phyloP scores from a whole-genome alignment of 2,888 invertebrate genomes.

The Mythimna impura region DNA sequence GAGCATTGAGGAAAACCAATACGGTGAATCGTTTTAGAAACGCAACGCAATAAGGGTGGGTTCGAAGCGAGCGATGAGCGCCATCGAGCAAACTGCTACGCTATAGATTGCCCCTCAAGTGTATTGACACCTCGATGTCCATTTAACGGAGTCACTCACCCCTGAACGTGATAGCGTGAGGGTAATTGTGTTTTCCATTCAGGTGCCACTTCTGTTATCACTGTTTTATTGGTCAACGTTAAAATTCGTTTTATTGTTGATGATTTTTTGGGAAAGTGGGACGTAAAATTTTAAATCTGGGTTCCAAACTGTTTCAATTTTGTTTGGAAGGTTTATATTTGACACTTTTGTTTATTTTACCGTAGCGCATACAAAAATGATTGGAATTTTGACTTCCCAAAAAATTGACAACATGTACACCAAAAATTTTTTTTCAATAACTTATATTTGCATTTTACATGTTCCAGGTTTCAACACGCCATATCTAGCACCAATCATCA shows the following conservation, averaged over 20 bases:
- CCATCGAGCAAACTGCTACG: conserved; percentile 63
- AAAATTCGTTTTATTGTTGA: conserved; percentile 59
- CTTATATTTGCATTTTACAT: background rate
- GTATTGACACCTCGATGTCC: conserved; percentile 67
- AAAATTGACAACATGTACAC: background rate
- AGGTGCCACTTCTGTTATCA: conserved; percentile 62
- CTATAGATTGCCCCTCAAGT: conserved; percentile 67
- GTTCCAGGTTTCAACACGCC: conserved; percentile 36
- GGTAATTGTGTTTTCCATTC: conserved; percentile 66
- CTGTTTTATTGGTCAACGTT: conserved; percentile 58
- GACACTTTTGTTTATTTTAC: background rate
- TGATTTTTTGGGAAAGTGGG: conserved; percentile 23
- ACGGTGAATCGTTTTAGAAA: conserved; percentile 62
- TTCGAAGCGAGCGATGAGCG: conserved; percentile 53
- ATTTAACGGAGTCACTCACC: conserved; percentile 70
- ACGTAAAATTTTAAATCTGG: conserved; percentile 27
- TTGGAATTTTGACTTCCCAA: background rate
- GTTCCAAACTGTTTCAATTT: conserved; percentile 25
- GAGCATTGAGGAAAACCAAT: conserved; percentile 61
- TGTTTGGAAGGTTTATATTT: conserved; percentile 5
- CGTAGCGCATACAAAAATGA: background rate
- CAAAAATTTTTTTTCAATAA: background rate
- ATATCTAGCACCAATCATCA: conserved; percentile 9
- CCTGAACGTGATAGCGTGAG: conserved; percentile 67
- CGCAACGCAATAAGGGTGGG: conserved; percentile 65